Conservation (phyloP, 2,888 invertebrate genomes). For the Pristionchus mayeri region DNA sequence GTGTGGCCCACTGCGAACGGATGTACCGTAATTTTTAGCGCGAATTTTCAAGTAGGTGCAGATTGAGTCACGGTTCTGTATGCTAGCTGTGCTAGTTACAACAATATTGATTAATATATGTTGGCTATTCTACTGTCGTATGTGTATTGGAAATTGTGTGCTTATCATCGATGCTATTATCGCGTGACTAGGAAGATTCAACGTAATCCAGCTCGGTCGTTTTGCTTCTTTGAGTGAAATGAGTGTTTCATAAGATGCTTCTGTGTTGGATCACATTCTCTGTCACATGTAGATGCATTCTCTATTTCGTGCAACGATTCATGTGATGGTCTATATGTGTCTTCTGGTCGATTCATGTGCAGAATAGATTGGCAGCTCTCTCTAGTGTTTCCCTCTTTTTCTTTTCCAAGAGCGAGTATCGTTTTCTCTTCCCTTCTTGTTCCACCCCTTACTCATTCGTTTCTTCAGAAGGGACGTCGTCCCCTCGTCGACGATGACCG, state of each 20-base stretch:
- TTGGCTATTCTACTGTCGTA: too few relatives aligned
- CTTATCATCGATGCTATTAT: too few relatives aligned
- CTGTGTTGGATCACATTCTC: too few relatives aligned
- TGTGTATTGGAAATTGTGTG: too few relatives aligned
- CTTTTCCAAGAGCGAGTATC: neutral
- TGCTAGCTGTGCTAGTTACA: too few relatives aligned
- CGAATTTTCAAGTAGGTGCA: neutral
- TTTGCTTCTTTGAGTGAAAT: too few relatives aligned
- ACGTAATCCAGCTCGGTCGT: too few relatives aligned
- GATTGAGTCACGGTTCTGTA: too few relatives aligned
- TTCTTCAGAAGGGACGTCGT: constrained; percentile 32
- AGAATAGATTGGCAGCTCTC: constrained; percentile 2
- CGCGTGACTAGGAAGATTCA: too few relatives aligned
- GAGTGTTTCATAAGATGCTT: too few relatives aligned
- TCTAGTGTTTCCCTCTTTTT: constrained; percentile 29
- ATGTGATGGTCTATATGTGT: neutral
- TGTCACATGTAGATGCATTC: too few relatives aligned
- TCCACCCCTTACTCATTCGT: neutral
- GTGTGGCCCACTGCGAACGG: neutral
- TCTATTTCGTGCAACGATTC: neutral
- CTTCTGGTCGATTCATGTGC: neutral
- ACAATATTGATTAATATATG: neutral
- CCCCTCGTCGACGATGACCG: constrained; percentile 25
- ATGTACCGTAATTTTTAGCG: constrained; percentile 7
- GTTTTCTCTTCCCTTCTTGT: constrained; percentile 9